Conservation (phyloP, 2,888 invertebrate genomes). For the Zygothrica quintamaculata region DNA sequence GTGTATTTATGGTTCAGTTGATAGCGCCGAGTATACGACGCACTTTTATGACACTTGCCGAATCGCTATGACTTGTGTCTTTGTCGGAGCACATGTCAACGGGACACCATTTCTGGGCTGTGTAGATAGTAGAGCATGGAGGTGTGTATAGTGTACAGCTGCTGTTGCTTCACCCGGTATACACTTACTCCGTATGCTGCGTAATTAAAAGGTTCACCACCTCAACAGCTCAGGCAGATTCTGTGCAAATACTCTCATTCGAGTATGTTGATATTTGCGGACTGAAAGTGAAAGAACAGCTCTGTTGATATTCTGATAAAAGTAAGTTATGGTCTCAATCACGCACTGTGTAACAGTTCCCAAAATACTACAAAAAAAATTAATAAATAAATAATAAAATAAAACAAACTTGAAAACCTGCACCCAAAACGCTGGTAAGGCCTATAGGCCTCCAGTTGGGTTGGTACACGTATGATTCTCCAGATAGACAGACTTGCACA, state of each 20-base stretch:
- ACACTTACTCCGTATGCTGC: constrained; percentile 51
- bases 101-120: constrained; percentile 27
- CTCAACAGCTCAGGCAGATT: constrained; percentile 17
- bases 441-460: constrained; percentile 9
- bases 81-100: constrained; percentile 29
- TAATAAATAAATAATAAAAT: too few species aligned
- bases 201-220: constrained; percentile 55
- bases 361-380: constrained; percentile 7
- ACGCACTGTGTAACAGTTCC: constrained; percentile 41
- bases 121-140: constrained; percentile 36
- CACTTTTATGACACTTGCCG: constrained; percentile 24
- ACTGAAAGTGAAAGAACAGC: constrained; percentile 29
- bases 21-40: constrained; percentile 11
- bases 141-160: too few species aligned
- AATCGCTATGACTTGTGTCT: constrained; percentile 7
- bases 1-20: not conserved
- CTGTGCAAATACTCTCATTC: constrained; percentile 38
- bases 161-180: constrained; percentile 46
- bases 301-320: constrained; percentile 33
- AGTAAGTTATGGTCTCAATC: constrained; percentile 24
- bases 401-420: constrained; percentile 1
- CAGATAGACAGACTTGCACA: constrained; percentile 23
- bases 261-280: constrained; percentile 19
- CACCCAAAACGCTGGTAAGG: constrained; percentile 19
- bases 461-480: not conserved